A percentile compares a stretch with the other conserved stretches of the same genome.
Evolutionary conservation across 2,797 vertebrate species (phyloP).

Genomic region (Mus caroli): DNA sequence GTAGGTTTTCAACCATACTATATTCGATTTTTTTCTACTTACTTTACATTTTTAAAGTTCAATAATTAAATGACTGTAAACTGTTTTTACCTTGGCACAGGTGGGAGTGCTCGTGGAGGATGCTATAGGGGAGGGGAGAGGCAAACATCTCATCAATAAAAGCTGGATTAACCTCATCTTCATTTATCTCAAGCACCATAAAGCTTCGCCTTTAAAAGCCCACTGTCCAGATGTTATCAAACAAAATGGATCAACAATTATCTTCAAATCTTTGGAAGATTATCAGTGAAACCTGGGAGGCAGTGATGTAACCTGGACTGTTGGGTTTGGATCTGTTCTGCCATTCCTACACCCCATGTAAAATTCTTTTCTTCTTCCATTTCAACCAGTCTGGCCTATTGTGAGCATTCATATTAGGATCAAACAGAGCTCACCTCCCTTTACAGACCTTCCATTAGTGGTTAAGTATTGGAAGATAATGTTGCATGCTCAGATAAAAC

Average conservation of each 20-base stretch:
- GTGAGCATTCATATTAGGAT: background rate
- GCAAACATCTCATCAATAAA: conserved; percentile 69
- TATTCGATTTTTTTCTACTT: conserved; percentile 44
- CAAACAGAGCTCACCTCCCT: background rate
- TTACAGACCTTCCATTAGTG: background rate
- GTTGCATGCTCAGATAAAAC: background rate
- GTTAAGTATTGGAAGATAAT: conserved; percentile 1
- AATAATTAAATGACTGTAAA: conserved; percentile 2
- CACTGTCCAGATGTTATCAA: background rate
- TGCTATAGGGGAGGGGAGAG: conserved; percentile 86
- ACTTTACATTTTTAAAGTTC: conserved; percentile 47
- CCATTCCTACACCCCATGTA: conserved; percentile 36
- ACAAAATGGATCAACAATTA: background rate
- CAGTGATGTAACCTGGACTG: background rate
- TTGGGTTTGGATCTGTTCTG: conserved; percentile 24
- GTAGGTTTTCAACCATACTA: background rate
- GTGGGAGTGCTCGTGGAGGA: conserved; percentile 93
- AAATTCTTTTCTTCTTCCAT: conserved; percentile 21
- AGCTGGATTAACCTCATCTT: conserved; percentile 1
- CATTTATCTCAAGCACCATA: background rate
- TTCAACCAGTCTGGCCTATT: background rate
- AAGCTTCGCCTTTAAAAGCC: conserved; percentile 19
- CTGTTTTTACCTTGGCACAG: conserved; percentile 93
- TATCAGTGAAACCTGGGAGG: background rate
- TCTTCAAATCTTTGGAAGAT: conserved; percentile 27